These are phyloP conservation scores for Bombus sibiricus DNA, from an alignment of 1,140 invertebrate species.

Conservation along the genomic window DNA sequence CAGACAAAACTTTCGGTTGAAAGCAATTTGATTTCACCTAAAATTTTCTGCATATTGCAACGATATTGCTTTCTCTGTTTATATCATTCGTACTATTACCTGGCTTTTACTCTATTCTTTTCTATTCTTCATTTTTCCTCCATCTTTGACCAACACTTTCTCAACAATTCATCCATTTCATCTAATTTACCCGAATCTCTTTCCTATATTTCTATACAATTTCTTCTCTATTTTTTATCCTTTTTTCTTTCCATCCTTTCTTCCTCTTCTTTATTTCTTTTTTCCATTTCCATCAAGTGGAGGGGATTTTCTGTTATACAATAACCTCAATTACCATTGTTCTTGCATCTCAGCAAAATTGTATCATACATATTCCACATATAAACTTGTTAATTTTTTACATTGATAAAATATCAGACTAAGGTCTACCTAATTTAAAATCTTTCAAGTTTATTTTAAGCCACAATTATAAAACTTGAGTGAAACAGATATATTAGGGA, in stretches of 20 bases:
- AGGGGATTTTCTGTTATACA: not conserved
- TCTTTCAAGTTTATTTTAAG: conserved; percentile 1
- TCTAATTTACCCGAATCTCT: not conserved
- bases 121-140: not conserved
- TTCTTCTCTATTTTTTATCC: not conserved
- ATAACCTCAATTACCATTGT: conserved; percentile 63
- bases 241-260: not conserved
- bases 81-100: not conserved
- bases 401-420: not conserved
- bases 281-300: no score
- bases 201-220: not conserved
- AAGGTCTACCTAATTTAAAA: not conserved
- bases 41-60: not conserved
- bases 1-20: not conserved
- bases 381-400: not conserved
- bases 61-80: not conserved
- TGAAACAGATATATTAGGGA: not conserved
- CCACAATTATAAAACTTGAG: not conserved
- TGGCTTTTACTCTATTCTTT: not conserved
- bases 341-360: not conserved
- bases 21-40: not conserved
- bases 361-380: not conserved
- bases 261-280: not conserved
- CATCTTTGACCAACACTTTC: not conserved
- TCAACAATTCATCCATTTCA: not conserved